A percentile compares a stretch with the other conserved stretches of the same genome.
Conservation (phyloP, 2,888 invertebrate species). For the Aelia acuminata region DNA sequence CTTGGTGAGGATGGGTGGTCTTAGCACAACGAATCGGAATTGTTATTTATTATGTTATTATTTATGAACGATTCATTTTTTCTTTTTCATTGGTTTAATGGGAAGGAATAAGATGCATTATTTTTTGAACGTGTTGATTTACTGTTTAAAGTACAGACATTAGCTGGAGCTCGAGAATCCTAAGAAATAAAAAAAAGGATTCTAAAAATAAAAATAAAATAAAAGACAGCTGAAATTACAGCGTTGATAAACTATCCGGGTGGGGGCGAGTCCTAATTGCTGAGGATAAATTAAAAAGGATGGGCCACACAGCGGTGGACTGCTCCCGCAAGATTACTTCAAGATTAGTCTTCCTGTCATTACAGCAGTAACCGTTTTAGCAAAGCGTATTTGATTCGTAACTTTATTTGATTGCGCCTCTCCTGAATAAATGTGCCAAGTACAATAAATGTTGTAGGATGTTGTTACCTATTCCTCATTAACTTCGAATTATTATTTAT, state of each 20-base stretch:
- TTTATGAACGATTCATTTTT: too few relatives aligned
- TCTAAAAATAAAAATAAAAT: background rate
- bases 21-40: too few relatives aligned
- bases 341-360: background rate
- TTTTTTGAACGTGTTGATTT: background rate
- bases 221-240: slow-evolving; percentile 3
- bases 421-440: background rate
- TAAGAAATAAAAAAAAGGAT: background rate
- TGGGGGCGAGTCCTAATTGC: background rate
- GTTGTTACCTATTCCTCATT: background rate
- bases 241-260: slow-evolving; percentile 8
- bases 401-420: background rate
- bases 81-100: background rate
- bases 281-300: slow-evolving; percentile 7
- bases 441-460: background rate
- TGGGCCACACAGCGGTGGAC: background rate
- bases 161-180: background rate
- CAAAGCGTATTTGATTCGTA: too few relatives aligned
- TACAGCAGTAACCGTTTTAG: background rate
- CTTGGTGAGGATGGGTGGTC: too few relatives aligned
- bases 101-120: background rate
- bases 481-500: background rate
- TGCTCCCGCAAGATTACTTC: background rate
- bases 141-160: background rate
- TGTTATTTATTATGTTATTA: too few relatives aligned